Evolutionary conservation across 1,140 invertebrate genomes (phyloP).

Genomic region (Andrena cerasifolii): DNA sequence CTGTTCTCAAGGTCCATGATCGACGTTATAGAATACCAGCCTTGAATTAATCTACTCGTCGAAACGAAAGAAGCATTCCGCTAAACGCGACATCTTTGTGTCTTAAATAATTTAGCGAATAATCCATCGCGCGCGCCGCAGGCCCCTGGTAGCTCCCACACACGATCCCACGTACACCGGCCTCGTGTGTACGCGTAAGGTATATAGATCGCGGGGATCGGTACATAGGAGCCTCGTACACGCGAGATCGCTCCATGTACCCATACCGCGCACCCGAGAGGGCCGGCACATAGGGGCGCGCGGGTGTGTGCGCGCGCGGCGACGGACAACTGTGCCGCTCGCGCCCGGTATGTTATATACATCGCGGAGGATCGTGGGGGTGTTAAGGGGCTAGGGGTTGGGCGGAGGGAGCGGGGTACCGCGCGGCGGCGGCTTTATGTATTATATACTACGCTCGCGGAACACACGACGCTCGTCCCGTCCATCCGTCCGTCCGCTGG

Average conservation of each 20-base stretch:
- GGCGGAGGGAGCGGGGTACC: conserved; percentile 29
- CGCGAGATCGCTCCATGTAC: conserved; percentile 37
- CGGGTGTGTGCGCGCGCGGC: conserved; percentile 39
- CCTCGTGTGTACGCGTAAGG: conserved; percentile 29
- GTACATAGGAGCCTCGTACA: conserved; percentile 31
- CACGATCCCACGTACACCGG: conserved; percentile 24
- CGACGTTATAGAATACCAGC: too few species aligned
- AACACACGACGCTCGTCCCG: conserved; percentile 59
- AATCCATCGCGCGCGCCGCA: neutral
- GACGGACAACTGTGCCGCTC: conserved; percentile 41
- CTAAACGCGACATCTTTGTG: too few species aligned
- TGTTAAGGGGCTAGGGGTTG: conserved; percentile 13
- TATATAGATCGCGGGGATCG: conserved; percentile 53
- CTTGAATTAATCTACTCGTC: too few species aligned
- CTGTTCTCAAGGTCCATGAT: too few species aligned
- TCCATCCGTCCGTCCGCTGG: conserved; percentile 31
- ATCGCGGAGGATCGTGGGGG: neutral
- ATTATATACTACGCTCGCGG: conserved; percentile 24
- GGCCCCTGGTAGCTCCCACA: too few species aligned
- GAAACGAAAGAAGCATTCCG: too few species aligned
- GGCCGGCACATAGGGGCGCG: conserved; percentile 54
- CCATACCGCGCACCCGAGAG: conserved; percentile 39
- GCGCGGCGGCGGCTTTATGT: conserved; percentile 52
- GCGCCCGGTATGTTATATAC: conserved; percentile 55
- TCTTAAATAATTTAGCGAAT: too few species aligned